Conservation (phyloP, 2,113 vertebrate species). For the Passer montanus region DNA sequence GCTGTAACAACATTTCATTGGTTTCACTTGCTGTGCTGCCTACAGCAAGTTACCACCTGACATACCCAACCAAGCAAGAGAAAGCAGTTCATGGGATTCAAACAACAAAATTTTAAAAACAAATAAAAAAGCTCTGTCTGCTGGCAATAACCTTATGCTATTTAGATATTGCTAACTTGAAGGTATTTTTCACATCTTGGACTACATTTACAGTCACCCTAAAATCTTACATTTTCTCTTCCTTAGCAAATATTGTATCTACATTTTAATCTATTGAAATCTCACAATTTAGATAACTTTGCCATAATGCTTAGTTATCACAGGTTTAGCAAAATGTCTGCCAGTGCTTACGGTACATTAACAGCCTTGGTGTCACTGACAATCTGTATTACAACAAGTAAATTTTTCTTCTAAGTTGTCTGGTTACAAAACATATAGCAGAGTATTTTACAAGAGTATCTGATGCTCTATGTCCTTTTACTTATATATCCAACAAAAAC, state of each 20-base stretch:
- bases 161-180: background rate
- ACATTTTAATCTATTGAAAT: background rate
- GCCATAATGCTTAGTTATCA: background rate
- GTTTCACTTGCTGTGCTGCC: background rate
- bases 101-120: background rate
- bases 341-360: background rate
- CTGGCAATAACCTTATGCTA: background rate
- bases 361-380: background rate
- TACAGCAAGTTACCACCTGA: slow-evolving; percentile 6
- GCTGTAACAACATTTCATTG: background rate
- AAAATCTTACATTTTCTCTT: background rate
- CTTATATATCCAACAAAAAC: background rate
- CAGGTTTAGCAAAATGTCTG: background rate
- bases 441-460: background rate
- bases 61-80: background rate
- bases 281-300: background rate
- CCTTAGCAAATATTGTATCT: background rate
- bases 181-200: background rate
- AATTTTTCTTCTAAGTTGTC: background rate
- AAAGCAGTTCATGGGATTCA: background rate
- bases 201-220: background rate
- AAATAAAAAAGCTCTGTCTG: background rate
- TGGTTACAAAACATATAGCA: background rate
- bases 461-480: background rate
- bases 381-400: background rate